Base-by-base conservation (phyloP, 53 echinoderm and acorn worm species). In the Echinometra lucunter region DNA sequence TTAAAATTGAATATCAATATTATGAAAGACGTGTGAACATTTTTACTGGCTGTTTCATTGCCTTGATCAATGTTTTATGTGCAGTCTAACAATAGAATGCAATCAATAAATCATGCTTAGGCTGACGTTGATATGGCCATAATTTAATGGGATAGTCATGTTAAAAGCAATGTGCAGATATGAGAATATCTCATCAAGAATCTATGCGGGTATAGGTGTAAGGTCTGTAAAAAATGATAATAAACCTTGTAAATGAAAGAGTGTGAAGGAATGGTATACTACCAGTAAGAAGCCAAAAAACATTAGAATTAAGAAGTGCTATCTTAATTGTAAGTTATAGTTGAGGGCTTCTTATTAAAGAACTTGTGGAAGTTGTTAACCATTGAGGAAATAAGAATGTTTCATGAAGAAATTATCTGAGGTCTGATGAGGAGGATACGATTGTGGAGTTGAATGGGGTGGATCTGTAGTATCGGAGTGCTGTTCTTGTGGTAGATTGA, bases 1-100 rank as follows among this genome's bases (percentile, higher is more conserved):
- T 85, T 85, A 25, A 85, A 85, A 49, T 47, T 85, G 28, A 47
- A 45, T 49, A 85, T 28, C n/a, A 85, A 85, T 85, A 81, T 81
- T 81, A 85, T 85, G 82, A 82, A 82, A 44, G 23, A 82, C 18
- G 74, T 74, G 11, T 74, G 7, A 37, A 7, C 49, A 85, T 85
- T 85, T 49, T 30, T n/a, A 15, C 53, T 12, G 85, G 85, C 49
- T 85, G 85, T 11, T 53, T 3, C 28, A 85, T 28, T 49, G n/a
- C 13, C 30, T n/a, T 49, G 42, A 78, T 35, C 78, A 21, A 15
- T 21, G 63, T 63, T 63, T 63, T 63, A 21, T 72, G 35, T 72
- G 32, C 35, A 32, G 35, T 72, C 35, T 63, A 25, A 72, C 28
- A 28, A 35, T 30, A 72, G 35, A 23, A 42, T 78, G 42, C 7